Percentiles rank a stretch among this genome's conserved stretches.
Evolutionary conservation across 2,888 invertebrate genomes (phyloP).

Genomic region (Nymphalis c-album): DNA sequence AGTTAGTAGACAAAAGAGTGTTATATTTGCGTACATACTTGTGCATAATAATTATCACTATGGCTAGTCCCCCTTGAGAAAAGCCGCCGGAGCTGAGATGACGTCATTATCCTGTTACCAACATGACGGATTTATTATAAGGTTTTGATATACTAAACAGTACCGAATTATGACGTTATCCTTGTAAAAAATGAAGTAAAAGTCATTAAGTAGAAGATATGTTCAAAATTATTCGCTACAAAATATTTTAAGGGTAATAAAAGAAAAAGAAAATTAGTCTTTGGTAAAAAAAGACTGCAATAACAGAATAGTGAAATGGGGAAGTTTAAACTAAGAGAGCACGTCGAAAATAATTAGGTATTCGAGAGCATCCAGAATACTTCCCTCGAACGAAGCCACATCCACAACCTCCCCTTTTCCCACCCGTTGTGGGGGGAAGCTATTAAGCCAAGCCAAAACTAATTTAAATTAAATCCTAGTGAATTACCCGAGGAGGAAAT

Average conservation of each 20-base stretch:
- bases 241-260: neutral
- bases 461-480: conserved; percentile 89
- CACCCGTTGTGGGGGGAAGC: conserved; percentile 84
- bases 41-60: too few relatives aligned
- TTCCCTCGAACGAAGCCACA: conserved; percentile 63
- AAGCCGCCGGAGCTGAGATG: too few relatives aligned
- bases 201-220: too few relatives aligned
- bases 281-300: conserved; percentile 22
- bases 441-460: conserved; percentile 93
- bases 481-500: conserved; percentile 85
- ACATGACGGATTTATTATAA: too few relatives aligned
- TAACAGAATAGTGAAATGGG: conserved; percentile 30
- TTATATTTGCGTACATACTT: too few relatives aligned
- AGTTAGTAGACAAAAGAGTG: too few relatives aligned
- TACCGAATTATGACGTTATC: too few relatives aligned
- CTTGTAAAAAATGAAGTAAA: too few relatives aligned
- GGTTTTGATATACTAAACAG: too few relatives aligned
- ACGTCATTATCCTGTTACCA: too few relatives aligned
- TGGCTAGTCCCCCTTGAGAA: too few relatives aligned
- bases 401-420: conserved; percentile 46
- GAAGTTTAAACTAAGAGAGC: conserved; percentile 31
- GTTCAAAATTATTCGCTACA: neutral
- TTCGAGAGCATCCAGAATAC: conserved; percentile 59
- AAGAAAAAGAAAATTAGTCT: conserved; percentile 7
- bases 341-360: conserved; percentile 40